These are phyloP conservation scores for Phalanger gymnotis DNA, from an alignment of 2,797 vertebrate genomes.

Conservation along the genomic window DNA sequence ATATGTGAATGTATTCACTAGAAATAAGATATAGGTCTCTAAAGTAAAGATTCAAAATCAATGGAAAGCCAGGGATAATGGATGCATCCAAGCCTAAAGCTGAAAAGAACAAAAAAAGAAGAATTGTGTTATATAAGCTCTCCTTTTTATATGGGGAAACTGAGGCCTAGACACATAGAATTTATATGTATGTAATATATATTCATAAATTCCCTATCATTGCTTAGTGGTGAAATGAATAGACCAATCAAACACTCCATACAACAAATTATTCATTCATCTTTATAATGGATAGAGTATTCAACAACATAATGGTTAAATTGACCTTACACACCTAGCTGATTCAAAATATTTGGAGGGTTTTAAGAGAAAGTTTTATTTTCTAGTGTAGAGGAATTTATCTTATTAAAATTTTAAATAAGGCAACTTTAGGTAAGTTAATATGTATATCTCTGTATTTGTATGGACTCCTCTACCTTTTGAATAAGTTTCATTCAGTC, in stretches of 20 bases:
- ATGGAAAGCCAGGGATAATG: background rate
- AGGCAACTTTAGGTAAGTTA: background rate
- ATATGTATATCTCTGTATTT: background rate
- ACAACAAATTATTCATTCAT: too few species aligned
- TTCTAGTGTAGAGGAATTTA: background rate
- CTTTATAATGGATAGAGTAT: too few species aligned
- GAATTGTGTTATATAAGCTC: background rate
- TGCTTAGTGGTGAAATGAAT: background rate
- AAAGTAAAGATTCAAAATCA: background rate
- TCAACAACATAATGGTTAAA: background rate
- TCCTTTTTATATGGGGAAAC: background rate
- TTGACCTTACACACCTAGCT: background rate
- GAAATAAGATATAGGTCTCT: background rate
- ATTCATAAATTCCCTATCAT: background rate
- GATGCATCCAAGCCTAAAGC: background rate
- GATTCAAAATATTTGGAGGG: background rate
- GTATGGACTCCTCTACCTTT: background rate
- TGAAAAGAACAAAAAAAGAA: background rate
- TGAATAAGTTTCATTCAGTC: background rate
- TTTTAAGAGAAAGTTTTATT: background rate
- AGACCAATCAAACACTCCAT: background rate
- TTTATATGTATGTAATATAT: background rate
- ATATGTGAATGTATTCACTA: background rate
- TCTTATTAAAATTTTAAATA: background rate
- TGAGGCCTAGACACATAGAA: background rate